These are phyloP conservation scores for Tyrannus savana DNA, from an alignment of 2,113 vertebrate genomes.

Conservation along the genomic window DNA sequence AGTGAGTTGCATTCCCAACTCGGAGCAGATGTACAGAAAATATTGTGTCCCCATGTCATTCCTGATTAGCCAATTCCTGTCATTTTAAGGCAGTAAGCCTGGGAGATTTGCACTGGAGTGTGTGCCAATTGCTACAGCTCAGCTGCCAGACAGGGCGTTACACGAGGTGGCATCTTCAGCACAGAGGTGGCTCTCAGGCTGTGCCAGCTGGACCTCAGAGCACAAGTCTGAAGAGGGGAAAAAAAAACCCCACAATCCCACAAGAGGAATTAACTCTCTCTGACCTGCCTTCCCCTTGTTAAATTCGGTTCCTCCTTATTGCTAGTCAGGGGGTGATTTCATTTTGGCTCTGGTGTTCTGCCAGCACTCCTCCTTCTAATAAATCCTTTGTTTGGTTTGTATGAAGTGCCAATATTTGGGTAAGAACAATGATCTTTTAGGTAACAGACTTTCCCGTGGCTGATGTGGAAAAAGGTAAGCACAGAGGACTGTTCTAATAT, in stretches of 20 bases:
- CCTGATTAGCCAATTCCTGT: background rate
- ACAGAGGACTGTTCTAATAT: background rate
- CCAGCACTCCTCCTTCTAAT: background rate
- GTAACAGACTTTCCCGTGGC: background rate
- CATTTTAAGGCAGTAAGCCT: background rate
- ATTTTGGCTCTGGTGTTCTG: background rate
- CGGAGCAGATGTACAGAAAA: background rate
- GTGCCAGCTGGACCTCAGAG: background rate
- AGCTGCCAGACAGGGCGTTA: background rate
- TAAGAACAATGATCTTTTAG: constrained; percentile 20
- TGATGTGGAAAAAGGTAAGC: constrained; percentile 4
- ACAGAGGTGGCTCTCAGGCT: background rate
- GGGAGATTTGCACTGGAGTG: background rate
- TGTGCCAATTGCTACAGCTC: background rate
- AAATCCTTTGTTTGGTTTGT: background rate
- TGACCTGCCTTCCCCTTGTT: background rate
- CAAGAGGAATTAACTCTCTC: background rate
- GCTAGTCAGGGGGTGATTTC: background rate
- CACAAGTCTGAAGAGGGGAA: background rate
- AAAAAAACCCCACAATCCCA: rapidly evolving
- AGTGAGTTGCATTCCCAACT: background rate
- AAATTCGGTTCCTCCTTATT: background rate
- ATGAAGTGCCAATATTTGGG: constrained; percentile 22
- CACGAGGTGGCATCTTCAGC: background rate
- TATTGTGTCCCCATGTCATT: background rate